Base-by-base conservation (phyloP, 1,140 invertebrate genomes). In the Cotesia chilonis region DNA sequence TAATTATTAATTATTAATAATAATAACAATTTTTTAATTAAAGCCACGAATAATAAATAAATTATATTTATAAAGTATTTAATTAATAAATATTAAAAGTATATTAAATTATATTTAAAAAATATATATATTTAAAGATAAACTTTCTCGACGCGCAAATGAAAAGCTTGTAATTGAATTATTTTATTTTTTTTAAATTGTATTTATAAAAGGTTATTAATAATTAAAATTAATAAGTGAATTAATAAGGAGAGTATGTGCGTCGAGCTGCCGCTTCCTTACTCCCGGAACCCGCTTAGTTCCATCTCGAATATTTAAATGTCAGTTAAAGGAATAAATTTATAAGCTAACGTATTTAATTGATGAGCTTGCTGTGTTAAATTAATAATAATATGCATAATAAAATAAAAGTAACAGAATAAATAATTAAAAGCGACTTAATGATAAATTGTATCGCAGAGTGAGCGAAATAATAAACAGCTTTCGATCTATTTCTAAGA, bases 401-500 rank as follows among this genome's bases (percentile, higher is more conserved):
- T 57, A 0, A 36, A 61, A 35, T 7, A 12, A 61, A 12, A 61
- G 9, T 35, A 12, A 61, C 17, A 35, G 35, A 28, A 61, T 4
- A 4, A 12, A 12, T 61, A 36, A 20, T 54, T 54, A 68, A 38
- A 28, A 28, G 28, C 28, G 1, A 28, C 28, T 28, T 28, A 28
- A 28, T 28, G 28, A 41, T 38, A 41, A 28, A 60, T 17, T 47
- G 5, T 47, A 60, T 28, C 17, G 68, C 55, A 47, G 68, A 69
- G 68, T 52, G 41, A 60, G 14, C 68, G 20, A 70, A n/a, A 10
- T 36, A 52, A 69, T 72, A 66, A 28, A 72, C 68, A 47, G 14
- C 37, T 64, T 28, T 54, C 71, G 66, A 54, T 75, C 68, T 71
- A 68, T 72, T 75, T 75, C 57, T 72, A 72, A 75, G 74, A 68